Percentiles rank a stretch among this genome's conserved stretches.
Conservation (phyloP, 2,797 vertebrate genomes). For the Buphagus erythrorhynchus region DNA sequence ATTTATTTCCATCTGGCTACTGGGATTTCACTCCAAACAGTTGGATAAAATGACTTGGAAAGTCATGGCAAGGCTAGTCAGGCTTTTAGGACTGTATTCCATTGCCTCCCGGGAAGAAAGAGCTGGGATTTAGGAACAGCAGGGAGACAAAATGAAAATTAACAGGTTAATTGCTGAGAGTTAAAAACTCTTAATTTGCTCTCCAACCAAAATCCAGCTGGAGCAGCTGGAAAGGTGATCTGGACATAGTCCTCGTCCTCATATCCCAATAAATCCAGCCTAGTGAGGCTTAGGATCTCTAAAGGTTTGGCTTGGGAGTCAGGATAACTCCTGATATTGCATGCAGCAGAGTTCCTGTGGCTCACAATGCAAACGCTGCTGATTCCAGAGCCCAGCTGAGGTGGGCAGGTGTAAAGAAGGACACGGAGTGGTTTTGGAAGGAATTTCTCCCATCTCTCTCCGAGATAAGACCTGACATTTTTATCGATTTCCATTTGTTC, state of each 20-base stretch:
- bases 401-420: conserved; percentile 24
- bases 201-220: background rate
- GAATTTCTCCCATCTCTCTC: background rate
- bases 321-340: background rate
- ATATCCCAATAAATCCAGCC: background rate
- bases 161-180: background rate
- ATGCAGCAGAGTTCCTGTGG: background rate
- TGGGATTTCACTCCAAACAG: background rate
- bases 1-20: conserved; percentile 16
- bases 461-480: conserved; percentile 13
- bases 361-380: background rate
- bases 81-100: background rate
- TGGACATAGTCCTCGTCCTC: background rate
- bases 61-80: background rate
- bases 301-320: background rate
- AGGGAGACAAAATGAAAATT: background rate
- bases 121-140: background rate
- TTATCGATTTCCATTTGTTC: conserved; percentile 47
- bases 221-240: background rate
- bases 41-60: background rate
- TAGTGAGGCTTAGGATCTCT: background rate
- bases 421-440: background rate
- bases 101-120: background rate
- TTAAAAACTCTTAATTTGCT: background rate
- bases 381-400: background rate